Conservation (phyloP, 2,888 invertebrate genomes). For the Leptinotarsa haldemani region DNA sequence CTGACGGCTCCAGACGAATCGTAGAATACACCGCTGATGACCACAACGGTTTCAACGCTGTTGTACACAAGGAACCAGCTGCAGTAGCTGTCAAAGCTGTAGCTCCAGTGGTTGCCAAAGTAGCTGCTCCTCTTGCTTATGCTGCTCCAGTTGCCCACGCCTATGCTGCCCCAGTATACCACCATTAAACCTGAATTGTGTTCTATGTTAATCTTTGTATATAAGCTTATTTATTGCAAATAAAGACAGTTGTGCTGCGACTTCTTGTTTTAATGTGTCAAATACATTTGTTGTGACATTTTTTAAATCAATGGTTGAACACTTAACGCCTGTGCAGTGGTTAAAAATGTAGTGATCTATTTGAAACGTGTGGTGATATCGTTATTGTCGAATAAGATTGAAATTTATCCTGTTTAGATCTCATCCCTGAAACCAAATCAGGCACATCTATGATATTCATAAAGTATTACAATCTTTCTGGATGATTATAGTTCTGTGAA, state of each 20-base stretch:
- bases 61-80: conserved; percentile 65
- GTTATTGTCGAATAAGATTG: too few species aligned
- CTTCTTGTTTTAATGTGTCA: too few species aligned
- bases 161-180: conserved; percentile 6
- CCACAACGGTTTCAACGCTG: conserved; percentile 69
- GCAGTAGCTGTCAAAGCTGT: conserved; percentile 49
- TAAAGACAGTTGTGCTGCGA: background rate
- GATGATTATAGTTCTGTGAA: too few species aligned
- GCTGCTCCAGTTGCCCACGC: conserved; percentile 19
- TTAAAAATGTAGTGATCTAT: too few species aligned
- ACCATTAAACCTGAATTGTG: conserved; percentile 7
- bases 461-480: too few species aligned
- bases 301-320: too few species aligned
- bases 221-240: background rate
- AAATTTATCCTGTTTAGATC: too few species aligned
- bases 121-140: conserved; percentile 40
- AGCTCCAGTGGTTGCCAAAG: conserved; percentile 40
- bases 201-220: background rate
- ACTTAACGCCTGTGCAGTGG: too few species aligned
- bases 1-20: conserved; percentile 68
- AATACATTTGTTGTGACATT: too few species aligned
- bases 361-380: too few species aligned
- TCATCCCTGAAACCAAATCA: too few species aligned
- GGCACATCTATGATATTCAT: too few species aligned
- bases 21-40: conserved; percentile 69